These are phyloP conservation scores for Melieria crassipennis DNA, from an alignment of 2,888 invertebrate genomes.

Conservation along the genomic window DNA sequence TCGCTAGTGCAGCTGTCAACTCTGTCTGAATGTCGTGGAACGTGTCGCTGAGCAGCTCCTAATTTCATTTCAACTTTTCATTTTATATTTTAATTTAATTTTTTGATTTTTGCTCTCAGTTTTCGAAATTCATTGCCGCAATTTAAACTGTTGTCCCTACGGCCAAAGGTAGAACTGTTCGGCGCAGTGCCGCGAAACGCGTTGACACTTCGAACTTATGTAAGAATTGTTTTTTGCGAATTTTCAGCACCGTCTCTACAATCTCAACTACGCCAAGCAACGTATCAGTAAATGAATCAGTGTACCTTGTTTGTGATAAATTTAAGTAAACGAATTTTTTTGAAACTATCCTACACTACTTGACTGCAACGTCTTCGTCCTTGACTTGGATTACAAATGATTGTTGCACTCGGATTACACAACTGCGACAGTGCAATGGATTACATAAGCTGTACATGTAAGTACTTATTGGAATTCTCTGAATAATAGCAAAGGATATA, in stretches of 20 bases:
- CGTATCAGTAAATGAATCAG: constrained; percentile 43
- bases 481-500: not conserved
- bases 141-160: not conserved
- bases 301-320: constrained; percentile 60
- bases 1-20: constrained; percentile 54
- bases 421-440: constrained; percentile 2
- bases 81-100: constrained; percentile 34
- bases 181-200: no score
- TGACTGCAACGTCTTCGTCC: not conserved
- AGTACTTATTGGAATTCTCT: not conserved
- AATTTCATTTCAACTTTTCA: constrained; percentile 38
- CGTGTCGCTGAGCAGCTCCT: constrained; percentile 41
- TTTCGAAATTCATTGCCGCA: not conserved
- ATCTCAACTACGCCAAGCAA: not conserved
- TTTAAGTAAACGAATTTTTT: constrained; percentile 28
- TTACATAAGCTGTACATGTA: constrained; percentile 9
- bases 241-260: not conserved
- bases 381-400: not conserved
- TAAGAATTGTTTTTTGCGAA: not conserved
- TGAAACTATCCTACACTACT: not conserved
- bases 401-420: not conserved
- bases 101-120: constrained; percentile 21
- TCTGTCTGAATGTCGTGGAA: constrained; percentile 64
- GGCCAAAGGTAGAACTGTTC: no score
- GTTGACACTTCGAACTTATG: not conserved